Base-by-base conservation (phyloP, 1,140 invertebrate species). In the Pomacea maculata region DNA sequence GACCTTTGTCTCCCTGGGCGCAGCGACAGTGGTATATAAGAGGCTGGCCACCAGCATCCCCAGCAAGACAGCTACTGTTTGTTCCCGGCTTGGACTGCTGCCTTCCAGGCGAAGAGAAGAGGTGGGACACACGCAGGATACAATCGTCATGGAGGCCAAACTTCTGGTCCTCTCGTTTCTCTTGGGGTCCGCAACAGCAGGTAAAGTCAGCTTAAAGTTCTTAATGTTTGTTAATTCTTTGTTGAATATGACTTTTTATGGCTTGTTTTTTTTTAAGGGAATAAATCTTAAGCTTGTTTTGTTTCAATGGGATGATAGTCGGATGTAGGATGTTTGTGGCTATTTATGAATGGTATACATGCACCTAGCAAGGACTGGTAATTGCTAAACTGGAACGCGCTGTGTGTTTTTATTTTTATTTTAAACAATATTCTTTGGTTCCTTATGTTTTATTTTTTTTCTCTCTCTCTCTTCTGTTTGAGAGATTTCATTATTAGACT, bases 91-190 rank as follows among this genome's bases (percentile, higher is more conserved):
- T 19, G 3, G n/a, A 2, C 14, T 57, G 21, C 45, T 75, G 14
- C 73, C 17, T 21, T 57, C 52, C 64, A 57, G 57, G 65, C 29
- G 64, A 57, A 21, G 45, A 67, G 64, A 77, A 52, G 75, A 52
- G 75, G 75, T 67, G 75, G 64, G 75, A 77, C 63, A n/a, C 63
- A 67, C 75, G 34, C 73, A 77, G 64, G 64, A 67, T 12, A 25
- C 67, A 11, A 70, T 17, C 75, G 63, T 25, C 25, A 77, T 77
- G 75, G 45, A 77, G 75, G 64, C 75, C 63, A 68, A 15, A 67
- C 75, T 77, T 11, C 55, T 77, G 75, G 75, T 52, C 61, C 75
- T 77, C 64, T 77, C 25, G 19, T 29, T 45, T 63, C n/a, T 77
- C 11, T n/a, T 77, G 75, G 75, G 34, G 1, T 68, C 19, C 21